Conservation (phyloP, 2,797 vertebrate species). For the Clarias platycephalus region DNA sequence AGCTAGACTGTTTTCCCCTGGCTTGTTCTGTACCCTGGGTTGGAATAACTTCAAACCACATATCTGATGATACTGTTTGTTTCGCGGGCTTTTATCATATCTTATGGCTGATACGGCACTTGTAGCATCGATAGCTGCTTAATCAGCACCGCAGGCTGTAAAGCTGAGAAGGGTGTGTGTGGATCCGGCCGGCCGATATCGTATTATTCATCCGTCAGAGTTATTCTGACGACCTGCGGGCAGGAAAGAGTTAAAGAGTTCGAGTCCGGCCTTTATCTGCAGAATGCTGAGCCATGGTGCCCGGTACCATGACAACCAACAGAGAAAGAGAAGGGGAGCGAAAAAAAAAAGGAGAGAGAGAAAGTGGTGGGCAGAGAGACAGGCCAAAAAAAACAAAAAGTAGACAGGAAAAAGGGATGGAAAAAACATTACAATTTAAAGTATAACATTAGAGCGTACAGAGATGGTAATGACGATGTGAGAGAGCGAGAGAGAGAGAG, state of each 20-base stretch:
- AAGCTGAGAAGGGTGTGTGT: conserved; percentile 37
- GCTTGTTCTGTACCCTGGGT: not conserved
- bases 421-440: conserved; percentile 34
- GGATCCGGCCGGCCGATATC: conserved; percentile 43
- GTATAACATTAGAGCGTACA: conserved; percentile 27
- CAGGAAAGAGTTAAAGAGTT: conserved; percentile 59
- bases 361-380: conserved; percentile 48
- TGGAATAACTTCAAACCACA: conserved; percentile 38
- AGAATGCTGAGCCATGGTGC: conserved; percentile 76
- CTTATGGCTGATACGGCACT: conserved; percentile 48
- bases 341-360: conserved; percentile 40
- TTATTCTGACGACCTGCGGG: conserved; percentile 49
- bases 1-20: not conserved
- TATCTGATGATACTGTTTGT: conserved; percentile 57
- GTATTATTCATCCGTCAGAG: conserved; percentile 20
- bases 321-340: conserved; percentile 52
- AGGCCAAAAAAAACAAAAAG: conserved; percentile 31
- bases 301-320: conserved; percentile 69
- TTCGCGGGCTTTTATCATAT: conserved; percentile 51
- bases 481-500: not conserved
- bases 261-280: conserved; percentile 52
- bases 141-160: conserved; percentile 47
- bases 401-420: conserved; percentile 15
- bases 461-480: not conserved
- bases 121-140: conserved; percentile 44